These are phyloP conservation scores for Limnephilus marmoratus DNA, from an alignment of 2,888 invertebrate genomes.

Conservation along the genomic window DNA sequence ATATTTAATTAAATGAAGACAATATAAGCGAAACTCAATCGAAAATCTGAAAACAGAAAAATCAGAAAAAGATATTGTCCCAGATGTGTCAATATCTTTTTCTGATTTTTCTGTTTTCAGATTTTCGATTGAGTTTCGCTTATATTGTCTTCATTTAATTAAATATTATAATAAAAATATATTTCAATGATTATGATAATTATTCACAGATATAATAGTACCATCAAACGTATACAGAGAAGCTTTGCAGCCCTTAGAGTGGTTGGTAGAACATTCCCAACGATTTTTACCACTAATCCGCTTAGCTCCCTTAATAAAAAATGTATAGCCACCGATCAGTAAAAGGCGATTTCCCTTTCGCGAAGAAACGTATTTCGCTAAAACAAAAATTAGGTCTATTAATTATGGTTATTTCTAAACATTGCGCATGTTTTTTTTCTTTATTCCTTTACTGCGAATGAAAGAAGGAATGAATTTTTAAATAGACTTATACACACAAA, in stretches of 20 bases:
- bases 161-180: not conserved
- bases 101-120: no score
- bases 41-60: no score
- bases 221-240: slow-evolving; percentile 69
- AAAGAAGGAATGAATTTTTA: not conserved
- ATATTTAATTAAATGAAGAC: no score
- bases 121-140: no score
- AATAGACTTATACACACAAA: no score
- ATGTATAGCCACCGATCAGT: slow-evolving; percentile 68
- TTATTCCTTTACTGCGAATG: not conserved
- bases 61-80: no score
- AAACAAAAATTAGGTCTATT: not conserved
- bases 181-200: slow-evolving; percentile 54
- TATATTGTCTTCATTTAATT: no score
- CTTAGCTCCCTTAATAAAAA: not conserved
- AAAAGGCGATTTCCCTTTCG: slow-evolving; percentile 68
- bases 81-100: no score
- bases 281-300: not conserved
- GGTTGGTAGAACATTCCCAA: slow-evolving; percentile 68
- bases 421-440: no score
- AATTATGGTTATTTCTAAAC: no score
- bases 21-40: no score
- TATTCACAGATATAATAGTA: slow-evolving; percentile 64
- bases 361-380: slow-evolving; percentile 62
- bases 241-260: slow-evolving; percentile 68